Conservation (phyloP, 2,113 vertebrate genomes). For the Prolemur simus region DNA sequence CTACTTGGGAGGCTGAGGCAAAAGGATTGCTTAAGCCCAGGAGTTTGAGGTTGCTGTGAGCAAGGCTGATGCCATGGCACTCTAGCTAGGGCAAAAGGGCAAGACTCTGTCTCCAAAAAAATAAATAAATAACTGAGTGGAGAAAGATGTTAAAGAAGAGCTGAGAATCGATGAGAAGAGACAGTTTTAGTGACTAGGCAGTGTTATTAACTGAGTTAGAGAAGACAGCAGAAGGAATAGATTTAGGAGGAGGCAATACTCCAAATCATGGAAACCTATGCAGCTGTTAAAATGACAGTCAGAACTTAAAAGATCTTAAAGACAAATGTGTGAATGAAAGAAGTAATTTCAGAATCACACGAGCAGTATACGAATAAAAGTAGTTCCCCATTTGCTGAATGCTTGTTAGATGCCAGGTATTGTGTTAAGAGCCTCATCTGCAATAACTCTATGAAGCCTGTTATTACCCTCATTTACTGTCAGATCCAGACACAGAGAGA, state of each 20-base stretch:
- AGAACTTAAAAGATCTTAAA: constrained; percentile 21
- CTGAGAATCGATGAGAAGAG: background rate
- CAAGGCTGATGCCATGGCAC: too few relatives aligned
- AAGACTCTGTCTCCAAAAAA: too few relatives aligned
- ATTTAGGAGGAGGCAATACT: background rate
- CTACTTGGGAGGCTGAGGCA: too few relatives aligned
- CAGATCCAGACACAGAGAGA: background rate
- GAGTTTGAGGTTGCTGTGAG: too few relatives aligned
- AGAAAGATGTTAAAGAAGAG: background rate
- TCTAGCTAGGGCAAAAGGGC: too few relatives aligned
- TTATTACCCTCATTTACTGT: background rate
- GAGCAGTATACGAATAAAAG: background rate
- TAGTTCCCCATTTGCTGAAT: background rate
- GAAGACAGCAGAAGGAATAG: background rate
- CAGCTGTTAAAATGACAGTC: background rate
- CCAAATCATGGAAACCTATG: background rate
- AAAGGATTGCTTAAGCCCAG: too few relatives aligned
- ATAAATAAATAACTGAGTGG: background rate
- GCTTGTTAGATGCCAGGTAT: background rate
- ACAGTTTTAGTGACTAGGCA: background rate
- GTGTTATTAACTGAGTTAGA: background rate
- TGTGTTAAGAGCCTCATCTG: background rate
- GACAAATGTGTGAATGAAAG: background rate
- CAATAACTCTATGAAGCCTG: background rate
- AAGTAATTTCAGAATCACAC: background rate